Evolutionary conservation across 2,113 vertebrate genomes (phyloP), one percentile per base, ranked within the genome.

Genomic region (Pipra filicauda): DNA sequence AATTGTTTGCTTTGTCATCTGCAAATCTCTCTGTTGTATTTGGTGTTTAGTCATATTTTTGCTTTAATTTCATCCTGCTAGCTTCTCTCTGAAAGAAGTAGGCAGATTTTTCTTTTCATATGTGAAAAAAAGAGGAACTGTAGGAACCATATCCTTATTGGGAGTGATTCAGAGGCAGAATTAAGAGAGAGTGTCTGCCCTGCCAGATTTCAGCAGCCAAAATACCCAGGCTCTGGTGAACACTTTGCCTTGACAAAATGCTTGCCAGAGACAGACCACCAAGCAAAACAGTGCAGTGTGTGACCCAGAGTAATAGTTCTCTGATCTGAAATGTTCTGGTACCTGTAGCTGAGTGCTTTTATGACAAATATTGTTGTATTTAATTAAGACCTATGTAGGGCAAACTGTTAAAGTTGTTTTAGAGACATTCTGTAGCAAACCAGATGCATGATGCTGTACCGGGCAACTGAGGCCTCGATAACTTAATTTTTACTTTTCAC

Each of bases 221-320:
- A 81, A 16, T 24, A 66, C 6, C 23, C 26, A 41, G 43, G 35
- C 26, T 59, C 8, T 57, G 17, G 7, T 27, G 39, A 28, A 14
- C 21, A 11, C n/a, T 82, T 57, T 78, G 21, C 67, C 22, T 54
- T 75, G 35, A 35, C 27, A 48, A 78, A 91, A 59, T 23, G 2
- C 70, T 91, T 59, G 12, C 35, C 39, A 65, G 62, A 85, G 62
- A 24, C 12, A 71, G 37, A n/a, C 31, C 31, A 8, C 22, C 44
- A 30, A 74, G 55, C 7, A 3, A 16, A 70, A 65, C 0, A 0
- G 48, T 27, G 20, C 35, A 33, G 31, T 62, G 21, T n/a, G 11
- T 67, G 57, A 72, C 35, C 31, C 31, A 43, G n/a, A 49, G 52
- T 22, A 43, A 5, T 14, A 20, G 7, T 62, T 84, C 21, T 58